Percentiles rank a stretch among this genome's conserved stretches.
Evolutionary conservation across 2,888 invertebrate species (phyloP).

Genomic region (Laothoe populi): DNA sequence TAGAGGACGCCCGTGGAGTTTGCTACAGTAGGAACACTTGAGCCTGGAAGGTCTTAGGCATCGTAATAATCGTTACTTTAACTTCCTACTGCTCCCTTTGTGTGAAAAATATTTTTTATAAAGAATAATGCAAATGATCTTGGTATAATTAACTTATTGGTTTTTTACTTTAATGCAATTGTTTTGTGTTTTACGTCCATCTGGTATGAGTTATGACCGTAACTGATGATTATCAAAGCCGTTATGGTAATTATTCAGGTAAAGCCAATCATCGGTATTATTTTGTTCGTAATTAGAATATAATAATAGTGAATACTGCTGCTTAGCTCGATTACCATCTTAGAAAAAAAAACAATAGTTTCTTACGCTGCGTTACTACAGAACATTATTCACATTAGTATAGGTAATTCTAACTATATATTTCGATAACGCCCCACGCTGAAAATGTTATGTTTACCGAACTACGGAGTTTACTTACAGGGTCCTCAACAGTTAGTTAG

Average conservation of each 20-base stretch:
- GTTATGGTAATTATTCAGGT: too few relatives aligned
- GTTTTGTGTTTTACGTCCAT: not conserved
- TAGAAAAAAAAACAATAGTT: too few relatives aligned
- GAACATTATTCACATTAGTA: too few relatives aligned
- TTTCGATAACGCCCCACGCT: too few relatives aligned
- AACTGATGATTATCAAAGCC: too few relatives aligned
- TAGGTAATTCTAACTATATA: too few relatives aligned
- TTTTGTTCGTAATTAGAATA: too few relatives aligned
- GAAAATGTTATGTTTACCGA: not conserved
- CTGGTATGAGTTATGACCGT: too few relatives aligned
- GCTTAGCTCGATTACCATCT: too few relatives aligned
- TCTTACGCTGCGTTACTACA: too few relatives aligned
- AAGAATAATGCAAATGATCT: not conserved
- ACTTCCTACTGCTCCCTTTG: constrained; percentile 11
- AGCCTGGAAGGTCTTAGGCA: constrained; percentile 25
- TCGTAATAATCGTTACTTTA: constrained; percentile 17
- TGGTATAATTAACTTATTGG: not conserved
- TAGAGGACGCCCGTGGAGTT: constrained; percentile 28
- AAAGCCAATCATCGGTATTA: too few relatives aligned
- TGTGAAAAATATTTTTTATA: constrained; percentile 11
- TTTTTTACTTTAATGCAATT: not conserved
- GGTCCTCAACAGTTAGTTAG: not conserved
- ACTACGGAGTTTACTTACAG: not conserved
- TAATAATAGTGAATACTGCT: not conserved
- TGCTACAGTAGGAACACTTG: constrained; percentile 27